Conservation (phyloP, 2,797 vertebrate genomes). For the Microctenopoma stevenorrisi region DNA sequence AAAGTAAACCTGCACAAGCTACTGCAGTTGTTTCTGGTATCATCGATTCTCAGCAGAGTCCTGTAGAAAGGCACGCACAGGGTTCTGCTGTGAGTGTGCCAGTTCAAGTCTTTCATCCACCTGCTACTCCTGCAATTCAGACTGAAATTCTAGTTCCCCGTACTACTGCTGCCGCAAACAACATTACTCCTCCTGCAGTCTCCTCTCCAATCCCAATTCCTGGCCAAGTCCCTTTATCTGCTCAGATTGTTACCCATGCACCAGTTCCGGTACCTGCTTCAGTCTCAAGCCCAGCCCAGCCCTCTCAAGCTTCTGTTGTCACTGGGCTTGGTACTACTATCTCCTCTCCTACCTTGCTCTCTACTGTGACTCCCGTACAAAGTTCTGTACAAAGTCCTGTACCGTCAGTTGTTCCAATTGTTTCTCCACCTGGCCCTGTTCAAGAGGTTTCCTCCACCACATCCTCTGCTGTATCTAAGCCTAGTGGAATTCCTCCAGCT, state of each 20-base stretch:
- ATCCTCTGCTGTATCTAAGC: conserved; percentile 58
- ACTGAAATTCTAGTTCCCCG: conserved; percentile 55
- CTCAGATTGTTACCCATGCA: conserved; percentile 55
- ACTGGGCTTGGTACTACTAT: conserved; percentile 54
- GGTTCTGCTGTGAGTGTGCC: conserved; percentile 49
- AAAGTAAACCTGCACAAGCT: conserved; percentile 86
- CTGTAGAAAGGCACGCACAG: conserved; percentile 78
- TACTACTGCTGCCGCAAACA: conserved; percentile 55
- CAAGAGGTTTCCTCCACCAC: conserved; percentile 56
- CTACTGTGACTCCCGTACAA: conserved; percentile 63
- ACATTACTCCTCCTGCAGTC: conserved; percentile 50
- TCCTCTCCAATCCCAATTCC: conserved; percentile 59
- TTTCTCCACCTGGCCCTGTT: conserved; percentile 61
- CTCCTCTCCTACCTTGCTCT: conserved; percentile 64
- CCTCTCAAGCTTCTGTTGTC: conserved; percentile 61
- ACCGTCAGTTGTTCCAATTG: conserved; percentile 67
- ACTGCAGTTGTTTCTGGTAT: conserved; percentile 82
- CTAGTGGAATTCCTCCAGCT: conserved; percentile 37
- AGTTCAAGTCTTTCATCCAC: conserved; percentile 59
- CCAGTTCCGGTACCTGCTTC: conserved; percentile 49
- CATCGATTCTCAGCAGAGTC: conserved; percentile 82
- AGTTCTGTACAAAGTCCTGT: conserved; percentile 73
- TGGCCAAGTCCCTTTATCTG: conserved; percentile 52
- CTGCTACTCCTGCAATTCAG: conserved; percentile 61
- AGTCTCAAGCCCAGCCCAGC: conserved; percentile 50